Percentiles rank a stretch among this genome's conserved stretches.
Conservation (phyloP, 2,113 vertebrate species). For the Martes martes region DNA sequence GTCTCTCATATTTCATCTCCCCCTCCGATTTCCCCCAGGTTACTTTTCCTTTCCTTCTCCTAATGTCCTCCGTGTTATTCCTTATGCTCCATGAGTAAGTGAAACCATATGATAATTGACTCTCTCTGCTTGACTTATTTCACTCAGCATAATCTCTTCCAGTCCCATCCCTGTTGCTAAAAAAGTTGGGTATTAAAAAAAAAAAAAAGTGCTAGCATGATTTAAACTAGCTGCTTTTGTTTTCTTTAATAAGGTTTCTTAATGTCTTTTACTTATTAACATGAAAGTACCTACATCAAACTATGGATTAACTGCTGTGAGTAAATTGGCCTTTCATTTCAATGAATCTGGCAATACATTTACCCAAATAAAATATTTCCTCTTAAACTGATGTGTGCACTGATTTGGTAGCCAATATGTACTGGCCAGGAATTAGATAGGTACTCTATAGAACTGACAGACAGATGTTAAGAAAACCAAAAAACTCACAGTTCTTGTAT, state of each 20-base stretch:
- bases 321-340: background rate
- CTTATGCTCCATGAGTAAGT: too few species aligned
- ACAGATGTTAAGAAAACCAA: background rate
- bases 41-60: too few species aligned
- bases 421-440: background rate
- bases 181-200: too few species aligned
- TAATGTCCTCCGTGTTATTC: too few species aligned
- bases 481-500: background rate
- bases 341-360: background rate
- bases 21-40: too few species aligned
- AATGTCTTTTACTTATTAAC: background rate
- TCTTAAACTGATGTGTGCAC: background rate
- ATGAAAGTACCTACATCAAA: background rate
- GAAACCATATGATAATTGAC: too few species aligned
- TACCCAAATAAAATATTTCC: background rate
- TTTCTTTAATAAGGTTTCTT: background rate
- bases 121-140: too few species aligned
- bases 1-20: too few species aligned
- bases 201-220: background rate
- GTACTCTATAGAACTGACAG: background rate
- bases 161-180: too few species aligned
- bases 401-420: background rate
- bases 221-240: background rate
- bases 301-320: conserved; percentile 11
- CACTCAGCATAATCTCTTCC: too few species aligned